Evolutionary conservation across 2,888 invertebrate genomes (phyloP).

Genomic region (Microctonus aethiopoides): DNA sequence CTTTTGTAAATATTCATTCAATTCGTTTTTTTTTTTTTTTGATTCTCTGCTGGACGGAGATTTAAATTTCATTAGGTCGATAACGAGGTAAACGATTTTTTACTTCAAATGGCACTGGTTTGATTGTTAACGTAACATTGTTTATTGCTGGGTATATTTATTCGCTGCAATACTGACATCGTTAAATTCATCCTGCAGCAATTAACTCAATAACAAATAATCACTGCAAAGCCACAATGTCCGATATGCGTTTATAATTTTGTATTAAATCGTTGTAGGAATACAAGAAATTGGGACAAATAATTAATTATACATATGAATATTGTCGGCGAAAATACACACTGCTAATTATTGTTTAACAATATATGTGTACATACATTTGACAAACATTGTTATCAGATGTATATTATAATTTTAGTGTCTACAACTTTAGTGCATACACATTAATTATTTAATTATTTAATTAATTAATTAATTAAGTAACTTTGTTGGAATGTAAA

Average conservation of each 20-base stretch:
- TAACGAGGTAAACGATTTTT: not conserved
- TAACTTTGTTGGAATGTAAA: not conserved
- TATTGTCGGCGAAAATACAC: not conserved
- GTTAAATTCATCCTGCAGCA: not conserved
- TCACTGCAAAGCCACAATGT: not conserved
- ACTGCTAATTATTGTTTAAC: not conserved
- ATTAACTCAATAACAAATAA: constrained; percentile 1
- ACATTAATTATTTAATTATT: not conserved
- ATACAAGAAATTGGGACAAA: not conserved
- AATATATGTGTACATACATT: not conserved
- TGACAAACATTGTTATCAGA: not conserved
- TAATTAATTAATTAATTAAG: too few species aligned
- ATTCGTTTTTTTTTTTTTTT: not conserved
- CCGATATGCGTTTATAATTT: not conserved
- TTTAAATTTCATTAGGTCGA: not conserved
- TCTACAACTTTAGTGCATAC: not conserved
- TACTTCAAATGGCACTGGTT: not conserved
- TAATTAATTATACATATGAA: not conserved
- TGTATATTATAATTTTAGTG: not conserved
- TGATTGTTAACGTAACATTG: not conserved
- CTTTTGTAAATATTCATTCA: not conserved
- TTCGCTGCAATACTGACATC: not conserved
- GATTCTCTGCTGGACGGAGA: not conserved
- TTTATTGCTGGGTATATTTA: not conserved
- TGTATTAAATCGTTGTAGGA: not conserved